Base-by-base conservation (phyloP, 2,888 invertebrate species). In the Plutella xylostella region DNA sequence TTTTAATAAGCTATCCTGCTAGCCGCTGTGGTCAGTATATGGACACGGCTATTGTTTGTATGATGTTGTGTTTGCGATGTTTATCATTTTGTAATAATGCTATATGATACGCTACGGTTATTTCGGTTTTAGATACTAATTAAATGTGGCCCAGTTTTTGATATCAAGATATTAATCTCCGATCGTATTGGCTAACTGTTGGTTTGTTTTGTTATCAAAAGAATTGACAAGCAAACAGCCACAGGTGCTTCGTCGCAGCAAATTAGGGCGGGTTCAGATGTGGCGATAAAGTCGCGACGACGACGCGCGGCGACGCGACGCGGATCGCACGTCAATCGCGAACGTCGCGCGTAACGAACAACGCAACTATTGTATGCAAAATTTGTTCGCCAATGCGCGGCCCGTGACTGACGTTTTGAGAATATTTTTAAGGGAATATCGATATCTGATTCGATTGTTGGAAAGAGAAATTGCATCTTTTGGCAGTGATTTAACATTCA, bases 301-400 rank as follows among this genome's bases (percentile, higher is more conserved):
- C 17, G 30, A 38, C 62, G 60, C 61, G 67, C 64, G 64, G 59
- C 48, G 49, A 45, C 19, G 37, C 41, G 37, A 35, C 42, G 21
- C 14, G 9, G 21, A 43, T 39, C 48, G 45, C 38, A 49, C 53
- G 52, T 53, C 53, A 51, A 66, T 68, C 69, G 63, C 53, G 52
- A 52, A 53, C 51, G 65, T 68, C 69, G 63, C 61, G 60, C 73
- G 70, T 73, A 74, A 67, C 51, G 43, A 52, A 56, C 58, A 60
- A 73, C 73, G 74, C 74, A 72, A 51, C 53, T 65, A 79, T 79
- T 79, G 79, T 79, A 79, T 79, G 78, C 74, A 75, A 78, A 79
- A 20, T 42, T 4, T 20, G 28, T 19, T 25, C n/a, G 3, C 18
- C 41, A 42, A 30, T 30, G 31, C 18, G 31, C 41, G 17, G 14